Conservation (phyloP, 2,113 vertebrate genomes). For the Galemys pyrenaicus region DNA sequence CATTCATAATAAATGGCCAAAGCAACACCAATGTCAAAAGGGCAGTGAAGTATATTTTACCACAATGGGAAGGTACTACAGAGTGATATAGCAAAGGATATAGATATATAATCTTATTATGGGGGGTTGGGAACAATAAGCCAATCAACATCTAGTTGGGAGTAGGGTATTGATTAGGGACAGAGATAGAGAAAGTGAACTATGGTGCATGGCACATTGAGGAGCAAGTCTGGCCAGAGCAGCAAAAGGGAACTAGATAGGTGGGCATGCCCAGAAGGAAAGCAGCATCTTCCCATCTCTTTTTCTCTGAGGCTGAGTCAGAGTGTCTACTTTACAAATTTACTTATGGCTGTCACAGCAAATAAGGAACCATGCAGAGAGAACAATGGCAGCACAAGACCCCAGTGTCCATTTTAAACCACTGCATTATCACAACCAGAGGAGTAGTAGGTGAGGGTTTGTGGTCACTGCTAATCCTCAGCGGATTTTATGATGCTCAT, state of each 20-base stretch:
- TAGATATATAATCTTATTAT: background rate
- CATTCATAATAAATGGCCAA: background rate
- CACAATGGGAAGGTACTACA: background rate
- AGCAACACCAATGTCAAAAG: background rate
- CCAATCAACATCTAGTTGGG: background rate
- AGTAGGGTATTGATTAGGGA: background rate
- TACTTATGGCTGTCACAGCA: background rate
- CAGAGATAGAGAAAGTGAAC: background rate
- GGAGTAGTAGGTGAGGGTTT: background rate
- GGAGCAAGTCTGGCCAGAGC: background rate
- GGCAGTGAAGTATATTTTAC: background rate
- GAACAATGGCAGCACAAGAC: background rate
- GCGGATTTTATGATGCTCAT: slow-evolving; percentile 57
- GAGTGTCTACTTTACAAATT: slow-evolving; percentile 6
- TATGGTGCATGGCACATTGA: fast-evolving
- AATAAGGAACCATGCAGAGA: background rate
- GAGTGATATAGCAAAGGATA: background rate
- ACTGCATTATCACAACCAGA: background rate
- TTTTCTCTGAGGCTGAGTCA: background rate
- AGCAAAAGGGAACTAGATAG: background rate
- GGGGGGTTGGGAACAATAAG: background rate
- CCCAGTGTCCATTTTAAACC: background rate
- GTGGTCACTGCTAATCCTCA: slow-evolving; percentile 33
- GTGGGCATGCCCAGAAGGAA: background rate
- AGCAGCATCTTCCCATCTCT: background rate